Percentiles rank a stretch among this genome's conserved stretches.
Evolutionary conservation across 2,888 invertebrate genomes (phyloP).

Genomic region (Pristionchus japonicus): DNA sequence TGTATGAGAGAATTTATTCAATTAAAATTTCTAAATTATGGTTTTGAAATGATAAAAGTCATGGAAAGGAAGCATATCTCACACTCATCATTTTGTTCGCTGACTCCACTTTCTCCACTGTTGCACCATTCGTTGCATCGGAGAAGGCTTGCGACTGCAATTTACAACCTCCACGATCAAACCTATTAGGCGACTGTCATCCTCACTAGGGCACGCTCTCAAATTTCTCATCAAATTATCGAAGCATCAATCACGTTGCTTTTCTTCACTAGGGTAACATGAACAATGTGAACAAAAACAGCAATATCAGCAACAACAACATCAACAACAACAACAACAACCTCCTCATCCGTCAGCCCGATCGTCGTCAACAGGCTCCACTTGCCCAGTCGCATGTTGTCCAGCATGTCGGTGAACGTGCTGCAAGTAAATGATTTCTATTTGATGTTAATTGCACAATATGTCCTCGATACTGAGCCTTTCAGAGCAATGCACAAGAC

Average conservation of each 20-base stretch:
- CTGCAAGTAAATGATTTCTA: neutral
- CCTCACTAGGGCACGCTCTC: too few relatives aligned
- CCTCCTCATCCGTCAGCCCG: slow-evolving; percentile 26
- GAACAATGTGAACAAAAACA: too few relatives aligned
- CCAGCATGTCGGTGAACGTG: slow-evolving; percentile 22
- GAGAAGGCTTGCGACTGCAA: neutral
- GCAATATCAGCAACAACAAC: too few relatives aligned
- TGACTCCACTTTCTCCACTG: neutral
- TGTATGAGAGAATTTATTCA: neutral
- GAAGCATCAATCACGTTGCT: too few relatives aligned
- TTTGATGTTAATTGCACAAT: neutral
- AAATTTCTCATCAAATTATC: too few relatives aligned
- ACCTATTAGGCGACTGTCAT: too few relatives aligned
- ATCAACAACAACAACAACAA: too few relatives aligned
- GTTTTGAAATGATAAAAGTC: neutral
- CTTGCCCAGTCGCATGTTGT: neutral
- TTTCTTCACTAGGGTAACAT: too few relatives aligned
- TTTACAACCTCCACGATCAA: too few relatives aligned
- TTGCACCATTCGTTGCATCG: neutral
- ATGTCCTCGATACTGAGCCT: too few relatives aligned
- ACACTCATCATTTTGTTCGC: neutral
- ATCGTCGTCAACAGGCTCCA: slow-evolving; percentile 10
- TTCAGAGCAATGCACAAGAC: too few relatives aligned
- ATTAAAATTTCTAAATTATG: neutral
- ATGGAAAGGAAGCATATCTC: too few relatives aligned